Evolutionary conservation across 2,113 vertebrate species (phyloP).

Genomic region (Drymodes brunneopygia): DNA sequence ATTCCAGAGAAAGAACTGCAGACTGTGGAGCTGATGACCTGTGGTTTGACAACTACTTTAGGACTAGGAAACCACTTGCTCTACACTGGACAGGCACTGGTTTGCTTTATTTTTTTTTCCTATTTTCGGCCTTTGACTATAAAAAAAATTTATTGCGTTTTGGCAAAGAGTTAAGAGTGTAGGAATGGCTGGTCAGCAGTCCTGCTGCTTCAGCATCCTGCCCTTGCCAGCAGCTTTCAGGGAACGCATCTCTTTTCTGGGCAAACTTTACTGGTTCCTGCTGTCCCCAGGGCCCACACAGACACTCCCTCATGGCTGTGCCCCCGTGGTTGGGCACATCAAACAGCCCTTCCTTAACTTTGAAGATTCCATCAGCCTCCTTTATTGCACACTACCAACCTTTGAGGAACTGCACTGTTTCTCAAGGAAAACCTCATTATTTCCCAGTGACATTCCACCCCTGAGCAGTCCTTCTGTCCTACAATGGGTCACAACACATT

Average conservation of each 20-base stretch:
- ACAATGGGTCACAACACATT: background rate
- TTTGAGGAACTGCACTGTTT: background rate
- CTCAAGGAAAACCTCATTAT: background rate
- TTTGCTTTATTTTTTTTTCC: background rate
- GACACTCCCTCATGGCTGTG: background rate
- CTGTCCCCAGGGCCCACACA: background rate
- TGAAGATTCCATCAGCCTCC: background rate
- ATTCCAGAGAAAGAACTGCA: background rate
- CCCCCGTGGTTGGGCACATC: background rate
- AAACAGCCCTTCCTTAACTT: background rate
- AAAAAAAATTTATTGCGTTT: background rate
- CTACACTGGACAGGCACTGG: background rate
- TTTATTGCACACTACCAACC: background rate
- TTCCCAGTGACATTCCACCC: background rate
- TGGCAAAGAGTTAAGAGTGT: background rate
- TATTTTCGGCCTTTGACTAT: background rate
- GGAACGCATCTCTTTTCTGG: background rate
- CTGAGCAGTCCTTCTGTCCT: background rate
- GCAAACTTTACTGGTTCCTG: background rate
- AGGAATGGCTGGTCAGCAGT: slow-evolving; percentile 28
- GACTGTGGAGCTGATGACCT: background rate
- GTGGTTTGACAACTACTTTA: background rate
- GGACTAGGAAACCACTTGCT: background rate
- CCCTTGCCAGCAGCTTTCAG: background rate
- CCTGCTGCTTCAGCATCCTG: background rate